These are phyloP conservation scores for Cyprinodon brontotheroides DNA, from an alignment of 2,113 vertebrate species.

Conservation along the genomic window DNA sequence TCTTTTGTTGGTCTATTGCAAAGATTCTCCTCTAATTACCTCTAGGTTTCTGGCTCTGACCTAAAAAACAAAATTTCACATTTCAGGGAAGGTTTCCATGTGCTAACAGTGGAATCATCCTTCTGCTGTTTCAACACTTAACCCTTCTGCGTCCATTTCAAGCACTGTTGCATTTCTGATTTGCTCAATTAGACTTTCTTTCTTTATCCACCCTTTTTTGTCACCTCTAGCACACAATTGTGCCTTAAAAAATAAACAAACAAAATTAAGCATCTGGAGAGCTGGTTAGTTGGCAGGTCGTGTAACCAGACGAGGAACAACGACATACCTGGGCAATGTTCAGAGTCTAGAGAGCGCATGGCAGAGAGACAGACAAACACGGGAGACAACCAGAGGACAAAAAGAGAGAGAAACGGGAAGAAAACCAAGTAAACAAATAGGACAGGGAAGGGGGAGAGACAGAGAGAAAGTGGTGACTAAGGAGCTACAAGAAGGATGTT, in stretches of 20 bases:
- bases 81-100: too few relatives aligned
- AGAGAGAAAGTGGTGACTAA: constrained; percentile 75
- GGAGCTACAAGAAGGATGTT: constrained; percentile 61
- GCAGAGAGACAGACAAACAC: constrained; percentile 69
- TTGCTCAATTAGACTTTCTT: constrained; percentile 19
- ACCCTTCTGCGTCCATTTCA: constrained; percentile 86
- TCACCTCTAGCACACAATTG: constrained; percentile 22
- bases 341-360: constrained; percentile 96
- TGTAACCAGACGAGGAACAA: constrained; percentile 71
- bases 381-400: constrained; percentile 71
- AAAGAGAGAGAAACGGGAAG: constrained; percentile 45
- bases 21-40: background rate
- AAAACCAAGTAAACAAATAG: constrained; percentile 36
- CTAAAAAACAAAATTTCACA: background rate
- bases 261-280: constrained; percentile 77
- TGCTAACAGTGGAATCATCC: constrained; percentile 6
- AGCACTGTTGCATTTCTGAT: constrained; percentile 79
- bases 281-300: constrained; percentile 85
- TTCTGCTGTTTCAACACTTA: background rate
- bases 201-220: constrained; percentile 11
- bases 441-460: constrained; percentile 41
- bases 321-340: constrained; percentile 99
- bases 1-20: background rate
- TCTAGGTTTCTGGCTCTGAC: background rate
- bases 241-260: constrained; percentile 24